Conservation (phyloP, 2,888 invertebrate species). For the Caenorhabditis becei region DNA sequence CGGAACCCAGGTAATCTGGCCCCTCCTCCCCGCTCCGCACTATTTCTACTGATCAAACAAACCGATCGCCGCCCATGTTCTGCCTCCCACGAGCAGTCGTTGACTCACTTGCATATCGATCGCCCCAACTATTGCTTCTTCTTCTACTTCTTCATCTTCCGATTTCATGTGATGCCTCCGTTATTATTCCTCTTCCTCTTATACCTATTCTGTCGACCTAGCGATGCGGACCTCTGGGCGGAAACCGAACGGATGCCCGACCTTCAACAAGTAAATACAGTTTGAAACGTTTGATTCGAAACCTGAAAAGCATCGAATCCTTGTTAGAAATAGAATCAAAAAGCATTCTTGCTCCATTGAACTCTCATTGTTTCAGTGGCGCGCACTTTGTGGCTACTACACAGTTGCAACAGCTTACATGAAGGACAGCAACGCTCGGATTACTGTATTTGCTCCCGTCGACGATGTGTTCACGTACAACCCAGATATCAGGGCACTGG, state of each 20-base stretch:
- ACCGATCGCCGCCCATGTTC: slow-evolving; percentile 52
- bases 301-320: neutral
- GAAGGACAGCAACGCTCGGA: slow-evolving; percentile 79
- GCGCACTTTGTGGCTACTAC: slow-evolving; percentile 78
- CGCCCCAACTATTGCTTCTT: slow-evolving; percentile 18
- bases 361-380: slow-evolving; percentile 69
- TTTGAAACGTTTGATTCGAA: neutral
- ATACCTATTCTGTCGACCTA: slow-evolving; percentile 36
- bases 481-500: slow-evolving; percentile 80
- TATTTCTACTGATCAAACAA: slow-evolving; percentile 53
- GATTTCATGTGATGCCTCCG: no score
- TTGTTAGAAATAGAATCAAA: no score
- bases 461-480: slow-evolving; percentile 82
- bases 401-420: slow-evolving; percentile 80
- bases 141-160: neutral
- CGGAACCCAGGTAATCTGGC: slow-evolving; percentile 33
- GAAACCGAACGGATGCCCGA: slow-evolving; percentile 80
- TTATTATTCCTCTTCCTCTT: slow-evolving; percentile 9
- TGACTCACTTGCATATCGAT: slow-evolving; percentile 59
- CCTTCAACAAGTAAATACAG: slow-evolving; percentile 75
- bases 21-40: slow-evolving; percentile 24
- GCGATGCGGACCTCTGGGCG: slow-evolving; percentile 75
- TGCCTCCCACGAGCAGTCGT: slow-evolving; percentile 33
- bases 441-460: slow-evolving; percentile 80
- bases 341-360: no score